phyloP scores from a whole-genome alignment of 2,888 invertebrate species.

The Dryadula phaetusa region DNA sequence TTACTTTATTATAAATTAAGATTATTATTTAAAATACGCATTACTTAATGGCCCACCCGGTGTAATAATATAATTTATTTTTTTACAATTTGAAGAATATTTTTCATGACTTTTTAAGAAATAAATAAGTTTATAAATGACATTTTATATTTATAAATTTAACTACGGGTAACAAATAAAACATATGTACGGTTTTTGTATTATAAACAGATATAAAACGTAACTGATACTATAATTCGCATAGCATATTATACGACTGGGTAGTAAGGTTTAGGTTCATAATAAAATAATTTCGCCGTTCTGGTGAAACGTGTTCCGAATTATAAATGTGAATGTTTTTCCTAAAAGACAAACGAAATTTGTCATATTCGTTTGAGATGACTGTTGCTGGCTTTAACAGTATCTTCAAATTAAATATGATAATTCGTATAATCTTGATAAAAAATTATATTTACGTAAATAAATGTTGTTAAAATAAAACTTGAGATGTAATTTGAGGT shows the following conservation, averaged over 20 bases:
- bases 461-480: not conserved
- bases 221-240: not conserved
- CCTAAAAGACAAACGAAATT: slow-evolving; percentile 14
- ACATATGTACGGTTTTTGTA: too few species aligned
- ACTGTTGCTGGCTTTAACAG: not conserved
- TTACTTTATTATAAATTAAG: too few species aligned
- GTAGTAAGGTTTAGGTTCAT: slow-evolving; percentile 16
- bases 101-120: too few species aligned
- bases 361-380: slow-evolving; percentile 9
- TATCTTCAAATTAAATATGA: not conserved
- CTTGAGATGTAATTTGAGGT: too few species aligned
- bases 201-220: too few species aligned
- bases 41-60: too few species aligned
- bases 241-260: not conserved
- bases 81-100: too few species aligned
- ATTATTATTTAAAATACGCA: too few species aligned
- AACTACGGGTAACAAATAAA: too few species aligned
- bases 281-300: slow-evolving; percentile 30
- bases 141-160: too few species aligned
- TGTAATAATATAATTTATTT: too few species aligned
- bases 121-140: too few species aligned
- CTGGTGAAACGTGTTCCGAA: slow-evolving; percentile 22
- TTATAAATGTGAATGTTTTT: slow-evolving; percentile 13
- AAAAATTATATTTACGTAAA: not conserved
- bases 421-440: not conserved